These are phyloP conservation scores for Corythornis cristatus DNA, from an alignment of 2,113 vertebrate species.

Conservation along the genomic window DNA sequence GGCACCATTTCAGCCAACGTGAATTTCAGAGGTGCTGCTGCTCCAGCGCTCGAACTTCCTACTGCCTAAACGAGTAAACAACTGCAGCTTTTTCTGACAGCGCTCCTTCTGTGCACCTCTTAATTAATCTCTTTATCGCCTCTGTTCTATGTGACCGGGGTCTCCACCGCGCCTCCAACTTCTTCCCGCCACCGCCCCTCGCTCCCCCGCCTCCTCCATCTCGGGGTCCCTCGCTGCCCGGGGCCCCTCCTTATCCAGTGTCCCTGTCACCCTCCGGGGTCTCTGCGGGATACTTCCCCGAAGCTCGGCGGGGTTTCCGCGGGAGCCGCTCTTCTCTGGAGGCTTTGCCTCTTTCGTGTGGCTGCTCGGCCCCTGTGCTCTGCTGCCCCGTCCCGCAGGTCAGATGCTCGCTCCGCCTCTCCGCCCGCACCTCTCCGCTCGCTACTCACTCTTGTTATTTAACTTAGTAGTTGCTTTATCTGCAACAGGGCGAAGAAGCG, in stretches of 20 bases:
- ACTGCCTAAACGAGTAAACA: neutral
- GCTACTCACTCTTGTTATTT: neutral
- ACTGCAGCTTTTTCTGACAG: no score
- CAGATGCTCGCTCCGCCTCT: neutral
- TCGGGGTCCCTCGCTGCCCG: no score
- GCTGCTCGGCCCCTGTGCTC: neutral
- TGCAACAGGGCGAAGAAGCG: neutral
- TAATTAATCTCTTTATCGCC: neutral
- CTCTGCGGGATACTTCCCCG: no score
- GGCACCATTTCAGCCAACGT: neutral
- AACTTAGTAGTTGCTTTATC: neutral
- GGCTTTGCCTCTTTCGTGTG: neutral
- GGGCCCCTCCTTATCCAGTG: neutral
- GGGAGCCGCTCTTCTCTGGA: no score
- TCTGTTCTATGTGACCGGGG: neutral
- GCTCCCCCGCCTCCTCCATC: no score
- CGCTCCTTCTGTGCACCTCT: neutral
- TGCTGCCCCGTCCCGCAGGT: neutral
- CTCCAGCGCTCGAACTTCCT: neutral
- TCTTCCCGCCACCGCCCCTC: no score
- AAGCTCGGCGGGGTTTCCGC: neutral
- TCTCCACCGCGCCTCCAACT: neutral
- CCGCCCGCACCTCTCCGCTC: rapidly evolving
- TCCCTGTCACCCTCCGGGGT: no score
- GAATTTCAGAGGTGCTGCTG: neutral